A percentile compares a stretch with the other conserved stretches of the same genome.
phyloP scores from a whole-genome alignment of 1,140 invertebrate species.

The Potamilus streckersoni region DNA sequence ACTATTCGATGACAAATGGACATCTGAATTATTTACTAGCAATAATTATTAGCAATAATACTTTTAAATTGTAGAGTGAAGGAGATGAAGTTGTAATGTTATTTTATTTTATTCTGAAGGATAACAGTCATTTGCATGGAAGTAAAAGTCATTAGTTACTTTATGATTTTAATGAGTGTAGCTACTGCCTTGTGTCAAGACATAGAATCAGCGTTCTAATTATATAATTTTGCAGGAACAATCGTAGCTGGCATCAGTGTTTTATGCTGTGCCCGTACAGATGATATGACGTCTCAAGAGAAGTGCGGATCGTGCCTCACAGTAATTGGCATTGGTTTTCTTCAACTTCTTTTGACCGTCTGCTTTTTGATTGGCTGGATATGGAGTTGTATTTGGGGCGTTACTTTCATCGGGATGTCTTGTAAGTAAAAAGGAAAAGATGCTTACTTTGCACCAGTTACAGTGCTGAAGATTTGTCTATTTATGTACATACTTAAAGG shows the following conservation, averaged over 20 bases:
- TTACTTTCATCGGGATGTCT: constrained; percentile 43
- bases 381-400: constrained; percentile 50
- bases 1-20: no score
- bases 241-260: constrained; percentile 35
- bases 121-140: no score
- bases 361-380: constrained; percentile 49
- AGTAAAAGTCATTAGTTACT: no score
- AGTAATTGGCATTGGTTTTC: constrained; percentile 40
- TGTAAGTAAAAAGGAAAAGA: constrained; percentile 15
- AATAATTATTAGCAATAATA: no score
- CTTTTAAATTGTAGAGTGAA: no score
- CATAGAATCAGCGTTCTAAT: no score
- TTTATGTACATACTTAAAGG: not conserved
- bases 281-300: constrained; percentile 28
- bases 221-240: constrained; percentile 25
- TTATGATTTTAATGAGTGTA: no score
- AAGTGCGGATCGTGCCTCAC: constrained; percentile 37
- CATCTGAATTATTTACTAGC: no score
- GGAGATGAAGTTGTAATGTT: no score
- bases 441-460: not conserved
- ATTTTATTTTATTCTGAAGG: no score
- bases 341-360: constrained; percentile 39
- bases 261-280: constrained; percentile 37
- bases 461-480: not conserved
- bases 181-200: no score